Conservation (phyloP, 2,113 vertebrate species). For the Dasyornis broadbenti region DNA sequence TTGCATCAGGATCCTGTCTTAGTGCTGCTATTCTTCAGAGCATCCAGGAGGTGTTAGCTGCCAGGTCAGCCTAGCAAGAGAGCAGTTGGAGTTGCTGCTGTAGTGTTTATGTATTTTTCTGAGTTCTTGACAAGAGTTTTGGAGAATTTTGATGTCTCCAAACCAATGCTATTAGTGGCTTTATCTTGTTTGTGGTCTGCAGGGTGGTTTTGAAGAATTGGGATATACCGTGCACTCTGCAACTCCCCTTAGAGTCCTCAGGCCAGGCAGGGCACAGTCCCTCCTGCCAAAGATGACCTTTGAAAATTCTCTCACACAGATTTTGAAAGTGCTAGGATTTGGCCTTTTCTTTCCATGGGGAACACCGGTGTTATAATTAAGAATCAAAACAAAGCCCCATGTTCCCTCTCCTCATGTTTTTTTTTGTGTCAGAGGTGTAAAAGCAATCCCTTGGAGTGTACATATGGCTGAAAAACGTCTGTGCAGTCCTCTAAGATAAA, state of each 20-base stretch:
- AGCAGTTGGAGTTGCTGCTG: background rate
- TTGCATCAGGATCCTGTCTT: background rate
- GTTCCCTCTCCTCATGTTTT: background rate
- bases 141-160: background rate
- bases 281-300: background rate
- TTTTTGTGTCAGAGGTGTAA: background rate
- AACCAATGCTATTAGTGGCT: background rate
- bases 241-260: background rate
- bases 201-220: background rate
- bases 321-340: background rate
- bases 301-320: background rate
- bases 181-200: background rate
- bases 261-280: background rate
- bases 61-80: background rate
- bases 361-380: background rate
- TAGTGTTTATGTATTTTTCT: background rate
- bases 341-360: background rate
- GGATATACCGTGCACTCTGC: fast-evolving
- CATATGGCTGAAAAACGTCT: background rate
- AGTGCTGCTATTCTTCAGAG: background rate
- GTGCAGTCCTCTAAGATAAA: background rate
- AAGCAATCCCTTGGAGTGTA: background rate
- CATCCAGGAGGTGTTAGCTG: background rate
- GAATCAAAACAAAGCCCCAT: background rate
- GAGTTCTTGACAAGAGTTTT: background rate